These are phyloP conservation scores for Xestoiulus laeticollis DNA, from an alignment of 2,888 invertebrate genomes.

Conservation along the genomic window DNA sequence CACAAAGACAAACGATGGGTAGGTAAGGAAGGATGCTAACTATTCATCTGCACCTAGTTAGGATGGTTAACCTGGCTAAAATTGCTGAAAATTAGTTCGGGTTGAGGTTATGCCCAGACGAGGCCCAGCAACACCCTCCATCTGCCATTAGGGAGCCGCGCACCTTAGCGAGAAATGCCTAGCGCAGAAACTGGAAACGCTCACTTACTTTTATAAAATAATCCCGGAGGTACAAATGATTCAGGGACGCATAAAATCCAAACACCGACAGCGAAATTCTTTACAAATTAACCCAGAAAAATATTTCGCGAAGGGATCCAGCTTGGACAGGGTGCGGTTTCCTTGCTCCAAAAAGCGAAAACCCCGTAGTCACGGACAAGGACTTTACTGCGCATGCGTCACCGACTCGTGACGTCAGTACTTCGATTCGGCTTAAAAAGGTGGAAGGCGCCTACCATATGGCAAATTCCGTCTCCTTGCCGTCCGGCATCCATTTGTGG, in stretches of 20 bases:
- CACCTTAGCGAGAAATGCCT: neutral
- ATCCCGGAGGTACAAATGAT: conserved; percentile 54
- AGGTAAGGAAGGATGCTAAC: neutral
- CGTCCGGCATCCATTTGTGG: neutral
- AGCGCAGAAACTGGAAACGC: conserved; percentile 36
- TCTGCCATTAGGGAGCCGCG: neutral
- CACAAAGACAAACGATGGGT: neutral
- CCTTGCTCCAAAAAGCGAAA: conserved; percentile 50
- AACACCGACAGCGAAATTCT: conserved; percentile 49
- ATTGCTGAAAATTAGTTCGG: neutral
- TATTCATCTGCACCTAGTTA: neutral
- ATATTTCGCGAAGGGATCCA: conserved; percentile 47
- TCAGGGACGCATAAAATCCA: conserved; percentile 56
- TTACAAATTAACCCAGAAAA: conserved; percentile 55
- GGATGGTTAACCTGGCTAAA: neutral
- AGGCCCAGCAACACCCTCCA: conserved; percentile 43
- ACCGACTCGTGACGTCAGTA: neutral
- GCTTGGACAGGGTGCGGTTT: conserved; percentile 56
- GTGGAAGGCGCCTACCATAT: neutral
- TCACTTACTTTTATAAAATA: conserved; percentile 56
- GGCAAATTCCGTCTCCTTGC: neutral
- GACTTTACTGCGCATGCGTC: conserved; percentile 28
- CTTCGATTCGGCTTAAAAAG: neutral
- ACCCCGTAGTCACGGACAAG: conserved; percentile 54
- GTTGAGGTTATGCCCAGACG: neutral